Conservation (phyloP, 2,888 invertebrate genomes). For the Netelia virgata region DNA sequence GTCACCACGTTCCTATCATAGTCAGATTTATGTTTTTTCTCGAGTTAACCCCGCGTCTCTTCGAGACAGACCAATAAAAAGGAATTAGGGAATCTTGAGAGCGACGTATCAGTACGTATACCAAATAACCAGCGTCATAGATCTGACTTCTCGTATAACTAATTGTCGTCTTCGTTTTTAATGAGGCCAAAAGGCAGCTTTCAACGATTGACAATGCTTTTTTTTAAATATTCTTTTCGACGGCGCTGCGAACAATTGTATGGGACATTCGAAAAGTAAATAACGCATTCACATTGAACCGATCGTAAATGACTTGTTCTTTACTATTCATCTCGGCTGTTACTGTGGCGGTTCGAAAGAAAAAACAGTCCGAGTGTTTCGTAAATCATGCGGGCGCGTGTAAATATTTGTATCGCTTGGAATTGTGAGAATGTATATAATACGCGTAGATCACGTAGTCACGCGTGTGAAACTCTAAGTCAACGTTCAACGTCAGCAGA, state of each 20-base stretch:
- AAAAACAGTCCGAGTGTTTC: slow-evolving; percentile 16
- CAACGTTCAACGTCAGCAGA: slow-evolving; percentile 5
- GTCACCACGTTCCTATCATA: slow-evolving; percentile 32
- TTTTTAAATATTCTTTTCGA: neutral
- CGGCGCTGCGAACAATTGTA: neutral
- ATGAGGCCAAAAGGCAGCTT: slow-evolving; percentile 37
- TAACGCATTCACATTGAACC: neutral
- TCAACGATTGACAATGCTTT: slow-evolving; percentile 38
- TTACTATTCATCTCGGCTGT: neutral
- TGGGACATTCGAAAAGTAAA: neutral
- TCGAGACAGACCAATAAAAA: slow-evolving; percentile 51
- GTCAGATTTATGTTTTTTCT: slow-evolving; percentile 61
- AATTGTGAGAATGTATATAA: neutral
- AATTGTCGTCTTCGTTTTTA: slow-evolving; percentile 45
- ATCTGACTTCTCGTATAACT: slow-evolving; percentile 15
- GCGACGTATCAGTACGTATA: neutral
- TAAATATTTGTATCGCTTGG: slow-evolving; percentile 43
- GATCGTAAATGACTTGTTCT: neutral
- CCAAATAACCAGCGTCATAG: slow-evolving; percentile 20
- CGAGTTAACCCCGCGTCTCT: slow-evolving; percentile 24
- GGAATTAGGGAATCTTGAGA: slow-evolving; percentile 48
- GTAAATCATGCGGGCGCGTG: slow-evolving; percentile 7
- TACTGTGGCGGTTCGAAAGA: slow-evolving; percentile 5
- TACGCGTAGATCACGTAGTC: neutral
- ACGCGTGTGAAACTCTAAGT: slow-evolving; percentile 6